These are phyloP conservation scores for Melikaiella ostensackeni DNA, from an alignment of 2,888 invertebrate species.

Conservation along the genomic window DNA sequence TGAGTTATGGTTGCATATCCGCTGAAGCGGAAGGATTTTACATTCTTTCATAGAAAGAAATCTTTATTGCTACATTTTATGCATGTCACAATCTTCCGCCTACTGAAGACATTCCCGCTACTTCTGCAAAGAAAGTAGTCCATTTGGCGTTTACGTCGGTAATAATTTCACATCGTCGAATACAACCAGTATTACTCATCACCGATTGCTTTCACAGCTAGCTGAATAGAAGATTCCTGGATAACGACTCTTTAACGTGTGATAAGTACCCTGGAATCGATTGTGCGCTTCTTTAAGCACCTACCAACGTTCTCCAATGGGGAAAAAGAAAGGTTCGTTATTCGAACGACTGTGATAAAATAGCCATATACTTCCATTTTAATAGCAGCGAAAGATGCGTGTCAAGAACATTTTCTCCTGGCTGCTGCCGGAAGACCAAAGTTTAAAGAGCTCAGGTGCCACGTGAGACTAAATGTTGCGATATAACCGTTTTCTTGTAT, in stretches of 20 bases:
- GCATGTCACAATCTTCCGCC: background rate
- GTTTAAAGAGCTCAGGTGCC: no score
- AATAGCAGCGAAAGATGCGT: background rate
- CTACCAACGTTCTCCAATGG: slow-evolving; percentile 4
- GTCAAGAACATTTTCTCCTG: background rate
- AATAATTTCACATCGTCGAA: background rate
- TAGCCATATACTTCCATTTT: background rate
- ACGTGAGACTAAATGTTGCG: no score
- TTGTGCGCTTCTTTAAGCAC: slow-evolving; percentile 1
- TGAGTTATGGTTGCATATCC: no score
- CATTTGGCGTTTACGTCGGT: background rate
- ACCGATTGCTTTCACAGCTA: background rate
- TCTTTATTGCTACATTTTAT: background rate
- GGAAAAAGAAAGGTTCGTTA: slow-evolving; percentile 8
- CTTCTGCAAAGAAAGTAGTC: background rate
- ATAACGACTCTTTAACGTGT: background rate
- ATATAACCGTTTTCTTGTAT: no score
- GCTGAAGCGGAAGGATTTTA: no score
- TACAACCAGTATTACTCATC: background rate
- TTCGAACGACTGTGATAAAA: slow-evolving; percentile 16
- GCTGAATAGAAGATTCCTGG: background rate
- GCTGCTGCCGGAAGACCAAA: no score
- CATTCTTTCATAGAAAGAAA: background rate
- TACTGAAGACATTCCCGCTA: background rate
- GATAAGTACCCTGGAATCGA: slow-evolving; percentile 17